Conservation (phyloP, 1,140 invertebrate genomes). For the Harpegnathos saltator region DNA sequence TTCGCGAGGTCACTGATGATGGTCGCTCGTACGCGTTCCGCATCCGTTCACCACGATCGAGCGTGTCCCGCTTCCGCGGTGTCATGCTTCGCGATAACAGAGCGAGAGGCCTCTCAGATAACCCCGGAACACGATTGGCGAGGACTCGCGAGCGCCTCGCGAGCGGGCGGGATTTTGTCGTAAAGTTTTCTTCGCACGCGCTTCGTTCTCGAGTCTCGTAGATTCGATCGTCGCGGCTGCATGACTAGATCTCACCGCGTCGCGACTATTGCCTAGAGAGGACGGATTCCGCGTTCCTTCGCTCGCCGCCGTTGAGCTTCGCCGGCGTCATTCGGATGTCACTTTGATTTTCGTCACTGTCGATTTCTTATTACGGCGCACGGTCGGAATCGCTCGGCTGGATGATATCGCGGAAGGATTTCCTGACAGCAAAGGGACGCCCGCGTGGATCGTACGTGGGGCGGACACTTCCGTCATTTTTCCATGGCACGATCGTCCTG, state of each 20-base stretch:
- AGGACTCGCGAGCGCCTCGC: neutral
- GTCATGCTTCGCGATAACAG: neutral
- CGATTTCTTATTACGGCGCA: constrained; percentile 55
- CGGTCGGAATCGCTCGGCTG: constrained; percentile 44
- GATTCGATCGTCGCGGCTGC: constrained; percentile 35
- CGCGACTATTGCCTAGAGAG: constrained; percentile 14
- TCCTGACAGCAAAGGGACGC: constrained; percentile 23
- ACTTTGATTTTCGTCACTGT: constrained; percentile 56
- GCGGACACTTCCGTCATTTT: constrained; percentile 64
- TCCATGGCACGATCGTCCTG: constrained; percentile 35
- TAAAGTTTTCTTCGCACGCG: constrained; percentile 27
- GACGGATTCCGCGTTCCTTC: constrained; percentile 32
- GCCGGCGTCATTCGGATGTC: constrained; percentile 15
- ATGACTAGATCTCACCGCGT: constrained; percentile 27
- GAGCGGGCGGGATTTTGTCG: neutral
- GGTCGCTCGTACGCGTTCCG: neutral
- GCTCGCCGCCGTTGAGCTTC: neutral
- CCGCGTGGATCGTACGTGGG: constrained; percentile 55
- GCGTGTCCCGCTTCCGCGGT: neutral
- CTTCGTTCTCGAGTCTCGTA: constrained; percentile 43
- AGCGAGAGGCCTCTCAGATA: neutral
- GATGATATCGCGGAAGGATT: constrained; percentile 36
- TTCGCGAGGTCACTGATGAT: neutral
- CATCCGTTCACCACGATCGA: neutral
- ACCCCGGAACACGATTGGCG: too few relatives aligned